Conservation (phyloP, 2,113 vertebrate genomes). For the Pelobates fuscus region DNA sequence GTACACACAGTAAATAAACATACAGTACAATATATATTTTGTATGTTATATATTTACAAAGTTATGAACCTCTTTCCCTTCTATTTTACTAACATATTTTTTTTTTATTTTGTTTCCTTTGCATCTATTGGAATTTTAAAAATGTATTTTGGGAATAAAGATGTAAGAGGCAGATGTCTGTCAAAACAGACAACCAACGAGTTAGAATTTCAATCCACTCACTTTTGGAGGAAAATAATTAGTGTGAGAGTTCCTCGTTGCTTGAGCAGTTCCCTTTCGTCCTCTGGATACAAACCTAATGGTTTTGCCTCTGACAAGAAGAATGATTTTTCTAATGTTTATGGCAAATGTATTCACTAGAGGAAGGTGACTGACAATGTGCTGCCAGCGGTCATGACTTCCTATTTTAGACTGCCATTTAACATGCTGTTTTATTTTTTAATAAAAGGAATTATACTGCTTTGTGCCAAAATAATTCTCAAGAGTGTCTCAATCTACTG, state of each 20-base stretch:
- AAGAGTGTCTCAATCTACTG: slow-evolving; percentile 42
- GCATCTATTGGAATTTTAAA: slow-evolving; percentile 55
- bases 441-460: slow-evolving; percentile 51
- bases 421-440: slow-evolving; percentile 58
- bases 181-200: slow-evolving; percentile 52
- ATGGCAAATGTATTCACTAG: slow-evolving; percentile 60
- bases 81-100: background rate
- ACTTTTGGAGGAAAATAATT: slow-evolving; percentile 51
- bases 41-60: too few relatives aligned
- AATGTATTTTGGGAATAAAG: slow-evolving; percentile 1
- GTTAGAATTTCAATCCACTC: slow-evolving; percentile 47
- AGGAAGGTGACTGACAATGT: slow-evolving; percentile 57
- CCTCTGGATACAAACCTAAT: slow-evolving; percentile 54
- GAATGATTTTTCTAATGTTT: slow-evolving; percentile 58
- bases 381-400: slow-evolving; percentile 52
- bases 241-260: slow-evolving; percentile 44
- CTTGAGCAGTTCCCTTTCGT: slow-evolving; percentile 49
- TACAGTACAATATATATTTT: too few relatives aligned
- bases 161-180: slow-evolving; percentile 53
- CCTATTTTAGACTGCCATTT: slow-evolving; percentile 54
- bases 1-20: too few relatives aligned
- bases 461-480: slow-evolving; percentile 51
- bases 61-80: too few relatives aligned
- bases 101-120: slow-evolving; percentile 42
- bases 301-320: slow-evolving; percentile 55